These are phyloP conservation scores for Rhogogaster chlorosoma DNA, from an alignment of 2,888 invertebrate genomes.

Conservation along the genomic window DNA sequence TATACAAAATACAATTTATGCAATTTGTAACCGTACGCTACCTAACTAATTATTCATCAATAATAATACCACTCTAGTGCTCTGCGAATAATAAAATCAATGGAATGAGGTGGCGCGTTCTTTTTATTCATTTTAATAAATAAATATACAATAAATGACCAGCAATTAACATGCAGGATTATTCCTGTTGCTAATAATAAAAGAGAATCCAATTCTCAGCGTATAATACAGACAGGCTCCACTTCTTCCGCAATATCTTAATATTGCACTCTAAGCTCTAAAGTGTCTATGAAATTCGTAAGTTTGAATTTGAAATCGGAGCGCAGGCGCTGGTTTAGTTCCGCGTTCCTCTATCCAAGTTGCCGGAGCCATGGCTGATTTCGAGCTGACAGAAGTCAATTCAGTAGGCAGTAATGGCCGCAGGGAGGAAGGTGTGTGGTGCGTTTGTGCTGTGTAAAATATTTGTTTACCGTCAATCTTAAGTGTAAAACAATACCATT, in stretches of 20 bases:
- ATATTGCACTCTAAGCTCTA: conserved; percentile 4
- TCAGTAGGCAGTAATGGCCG: conserved; percentile 70
- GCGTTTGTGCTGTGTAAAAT: conserved; percentile 59
- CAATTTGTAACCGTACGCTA: neutral
- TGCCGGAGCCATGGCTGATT: conserved; percentile 5
- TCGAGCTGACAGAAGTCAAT: conserved; percentile 80
- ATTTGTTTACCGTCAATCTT: conserved; percentile 65
- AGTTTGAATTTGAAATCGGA: conserved; percentile 46
- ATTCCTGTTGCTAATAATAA: neutral
- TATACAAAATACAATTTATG: neutral
- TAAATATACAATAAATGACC: neutral
- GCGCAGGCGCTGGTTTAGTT: conserved; percentile 58
- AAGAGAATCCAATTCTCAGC: neutral
- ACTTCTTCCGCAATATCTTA: conserved; percentile 20
- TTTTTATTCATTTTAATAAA: neutral
- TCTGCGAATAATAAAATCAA: neutral
- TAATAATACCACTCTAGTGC: neutral
- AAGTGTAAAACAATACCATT: conserved; percentile 5
- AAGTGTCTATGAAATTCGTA: conserved; percentile 44
- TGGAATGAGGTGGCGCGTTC: neutral
- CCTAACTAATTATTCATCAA: neutral
- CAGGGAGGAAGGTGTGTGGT: conserved; percentile 65
- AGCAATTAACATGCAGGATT: neutral
- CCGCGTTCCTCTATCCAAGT: conserved; percentile 59
- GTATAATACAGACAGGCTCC: neutral